A percentile compares a stretch with the other conserved stretches of the same genome.
Conservation (phyloP, 2,888 invertebrate genomes). For the Phania funesta region DNA sequence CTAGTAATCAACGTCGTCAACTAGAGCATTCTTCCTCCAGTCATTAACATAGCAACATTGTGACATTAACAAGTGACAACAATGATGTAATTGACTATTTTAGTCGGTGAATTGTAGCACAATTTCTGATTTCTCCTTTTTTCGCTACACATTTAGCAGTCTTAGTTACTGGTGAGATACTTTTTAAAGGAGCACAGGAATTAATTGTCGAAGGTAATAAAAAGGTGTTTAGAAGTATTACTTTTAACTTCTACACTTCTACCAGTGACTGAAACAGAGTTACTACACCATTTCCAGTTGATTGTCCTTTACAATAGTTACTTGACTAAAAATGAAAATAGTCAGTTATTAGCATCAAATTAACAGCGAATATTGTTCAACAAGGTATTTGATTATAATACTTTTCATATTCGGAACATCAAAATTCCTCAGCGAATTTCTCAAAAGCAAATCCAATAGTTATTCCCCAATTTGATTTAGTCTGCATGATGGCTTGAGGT, state of each 20-base stretch:
- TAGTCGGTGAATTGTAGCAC: constrained; percentile 17
- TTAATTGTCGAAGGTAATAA: constrained; percentile 8
- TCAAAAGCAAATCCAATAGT: too few relatives aligned
- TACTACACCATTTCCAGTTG: background rate
- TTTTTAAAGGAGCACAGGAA: background rate
- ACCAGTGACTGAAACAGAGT: background rate
- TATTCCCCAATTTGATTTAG: too few relatives aligned
- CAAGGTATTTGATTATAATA: too few relatives aligned
- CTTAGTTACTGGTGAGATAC: background rate
- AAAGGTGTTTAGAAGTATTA: constrained; percentile 3
- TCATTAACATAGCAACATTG: constrained; percentile 5
- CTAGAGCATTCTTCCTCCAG: background rate
- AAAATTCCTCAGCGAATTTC: too few relatives aligned
- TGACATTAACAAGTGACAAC: constrained; percentile 12
- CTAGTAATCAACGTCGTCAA: background rate
- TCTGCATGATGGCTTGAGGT: too few relatives aligned
- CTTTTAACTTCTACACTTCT: background rate
- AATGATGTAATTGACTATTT: constrained; percentile 45
- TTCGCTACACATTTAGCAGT: background rate
- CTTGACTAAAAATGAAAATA: too few relatives aligned
- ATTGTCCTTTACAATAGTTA: too few relatives aligned
- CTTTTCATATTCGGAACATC: too few relatives aligned
- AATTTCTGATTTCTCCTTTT: constrained; percentile 1
- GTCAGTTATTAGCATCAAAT: too few relatives aligned
- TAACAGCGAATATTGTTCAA: too few relatives aligned